Evolutionary conservation across 2,113 vertebrate genomes (phyloP).

Genomic region (Varanus salvator): DNA sequence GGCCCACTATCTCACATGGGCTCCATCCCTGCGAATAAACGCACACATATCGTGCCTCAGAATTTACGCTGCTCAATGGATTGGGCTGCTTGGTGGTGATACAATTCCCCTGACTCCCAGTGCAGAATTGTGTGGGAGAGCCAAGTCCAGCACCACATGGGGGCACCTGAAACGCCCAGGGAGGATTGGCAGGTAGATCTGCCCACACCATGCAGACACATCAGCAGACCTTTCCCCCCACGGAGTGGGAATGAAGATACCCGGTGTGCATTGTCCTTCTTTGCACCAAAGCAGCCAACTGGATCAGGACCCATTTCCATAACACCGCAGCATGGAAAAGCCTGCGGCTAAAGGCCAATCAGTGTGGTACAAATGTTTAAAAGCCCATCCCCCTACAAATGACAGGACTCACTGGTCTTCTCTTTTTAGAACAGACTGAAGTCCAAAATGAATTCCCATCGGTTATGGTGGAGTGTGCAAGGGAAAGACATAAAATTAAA

Average conservation of each 20-base stretch:
- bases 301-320: background rate
- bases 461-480: constrained; percentile 62
- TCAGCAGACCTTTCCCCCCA: background rate
- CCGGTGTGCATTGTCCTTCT: background rate
- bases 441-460: constrained; percentile 70
- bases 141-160: background rate
- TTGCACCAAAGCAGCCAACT: background rate
- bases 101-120: background rate
- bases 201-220: background rate
- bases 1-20: background rate
- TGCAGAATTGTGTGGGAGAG: background rate
- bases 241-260: background rate
- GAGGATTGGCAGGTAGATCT: background rate
- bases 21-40: background rate
- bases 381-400: background rate
- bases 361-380: background rate
- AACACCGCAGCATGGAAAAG: background rate
- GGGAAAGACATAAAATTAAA: constrained; percentile 45
- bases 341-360: background rate
- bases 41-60: too few relatives aligned
- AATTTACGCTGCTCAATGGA: background rate
- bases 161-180: too few relatives aligned
- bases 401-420: constrained; percentile 70
- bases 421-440: constrained; percentile 74
- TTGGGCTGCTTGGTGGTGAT: background rate